These are phyloP conservation scores for Pemphredon lugubris DNA, from an alignment of 2,888 invertebrate species.

Conservation along the genomic window DNA sequence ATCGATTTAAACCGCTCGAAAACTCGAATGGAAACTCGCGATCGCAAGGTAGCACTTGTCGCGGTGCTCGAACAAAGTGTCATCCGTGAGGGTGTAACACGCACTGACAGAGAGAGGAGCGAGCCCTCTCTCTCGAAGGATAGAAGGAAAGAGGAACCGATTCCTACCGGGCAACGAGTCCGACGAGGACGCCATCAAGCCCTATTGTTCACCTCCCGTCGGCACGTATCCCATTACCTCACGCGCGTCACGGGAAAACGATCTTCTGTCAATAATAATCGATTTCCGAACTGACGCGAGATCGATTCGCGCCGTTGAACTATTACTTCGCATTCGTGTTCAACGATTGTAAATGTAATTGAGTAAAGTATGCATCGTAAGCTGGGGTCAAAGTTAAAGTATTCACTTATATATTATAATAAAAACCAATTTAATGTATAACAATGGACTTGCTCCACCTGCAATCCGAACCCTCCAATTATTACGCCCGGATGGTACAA, in stretches of 20 bases:
- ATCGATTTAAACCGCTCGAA: too few relatives aligned
- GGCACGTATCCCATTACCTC: constrained; percentile 52
- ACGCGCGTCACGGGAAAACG: constrained; percentile 51
- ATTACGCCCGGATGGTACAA: too few relatives aligned
- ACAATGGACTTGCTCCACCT: too few relatives aligned
- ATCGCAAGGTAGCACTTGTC: constrained; percentile 14
- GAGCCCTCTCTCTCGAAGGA: constrained; percentile 53
- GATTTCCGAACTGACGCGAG: constrained; percentile 48
- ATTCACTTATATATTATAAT: too few relatives aligned
- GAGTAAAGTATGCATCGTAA: too few relatives aligned
- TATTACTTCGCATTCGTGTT: background rate
- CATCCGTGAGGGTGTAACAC: constrained; percentile 67
- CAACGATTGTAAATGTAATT: background rate
- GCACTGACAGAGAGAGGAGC: constrained; percentile 66
- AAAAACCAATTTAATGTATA: too few relatives aligned
- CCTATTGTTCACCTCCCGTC: constrained; percentile 56
- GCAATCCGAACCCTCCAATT: too few relatives aligned
- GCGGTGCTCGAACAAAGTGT: constrained; percentile 61
- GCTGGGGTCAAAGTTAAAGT: too few relatives aligned
- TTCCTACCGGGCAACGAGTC: constrained; percentile 39
- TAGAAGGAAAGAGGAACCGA: constrained; percentile 51
- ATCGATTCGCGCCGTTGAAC: constrained; percentile 37
- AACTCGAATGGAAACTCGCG: constrained; percentile 2
- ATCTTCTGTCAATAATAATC: constrained; percentile 62
- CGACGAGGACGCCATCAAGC: constrained; percentile 40